Conservation (phyloP, 37 sponge, comb jelly and placozoan species). For the Cliona cf. orientalis region DNA sequence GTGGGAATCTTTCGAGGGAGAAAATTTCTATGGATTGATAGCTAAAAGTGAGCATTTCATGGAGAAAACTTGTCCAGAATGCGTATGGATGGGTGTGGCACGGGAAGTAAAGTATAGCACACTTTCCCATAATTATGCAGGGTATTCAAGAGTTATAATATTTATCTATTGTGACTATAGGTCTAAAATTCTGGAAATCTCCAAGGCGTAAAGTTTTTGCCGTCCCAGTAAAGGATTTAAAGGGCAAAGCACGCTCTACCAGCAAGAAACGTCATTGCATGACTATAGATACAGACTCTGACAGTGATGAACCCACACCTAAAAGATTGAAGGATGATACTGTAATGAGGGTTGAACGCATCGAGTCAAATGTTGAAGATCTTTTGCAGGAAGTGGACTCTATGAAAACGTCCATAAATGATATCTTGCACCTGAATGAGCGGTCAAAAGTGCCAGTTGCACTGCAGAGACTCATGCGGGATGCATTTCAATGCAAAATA, state of each 20-base stretch:
- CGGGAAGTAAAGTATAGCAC: too few species aligned
- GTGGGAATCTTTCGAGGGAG: too few species aligned
- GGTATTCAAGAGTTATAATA: too few species aligned
- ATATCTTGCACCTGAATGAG: conserved; percentile 4
- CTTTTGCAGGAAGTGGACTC: not conserved
- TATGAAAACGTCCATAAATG: not conserved
- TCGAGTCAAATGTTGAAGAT: not conserved
- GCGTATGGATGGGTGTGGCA: too few species aligned
- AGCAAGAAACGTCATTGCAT: too few species aligned
- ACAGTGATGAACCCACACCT: not conserved
- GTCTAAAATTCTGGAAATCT: not conserved
- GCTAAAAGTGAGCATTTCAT: too few species aligned
- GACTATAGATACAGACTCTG: not conserved
- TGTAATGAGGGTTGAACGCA: not conserved
- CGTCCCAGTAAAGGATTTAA: not conserved
- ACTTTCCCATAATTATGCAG: too few species aligned
- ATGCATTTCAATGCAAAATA: conserved; percentile 42
- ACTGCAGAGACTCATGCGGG: conserved; percentile 6
- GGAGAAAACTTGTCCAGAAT: too few species aligned
- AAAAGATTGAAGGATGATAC: not conserved
- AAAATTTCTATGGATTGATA: too few species aligned
- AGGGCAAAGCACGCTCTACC: not conserved
- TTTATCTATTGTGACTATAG: not conserved
- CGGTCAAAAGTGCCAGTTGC: conserved; percentile 25
- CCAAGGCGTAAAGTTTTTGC: conserved; percentile 1